Base-by-base conservation (phyloP, 2,797 vertebrate genomes). In the Fringilla coelebs region DNA sequence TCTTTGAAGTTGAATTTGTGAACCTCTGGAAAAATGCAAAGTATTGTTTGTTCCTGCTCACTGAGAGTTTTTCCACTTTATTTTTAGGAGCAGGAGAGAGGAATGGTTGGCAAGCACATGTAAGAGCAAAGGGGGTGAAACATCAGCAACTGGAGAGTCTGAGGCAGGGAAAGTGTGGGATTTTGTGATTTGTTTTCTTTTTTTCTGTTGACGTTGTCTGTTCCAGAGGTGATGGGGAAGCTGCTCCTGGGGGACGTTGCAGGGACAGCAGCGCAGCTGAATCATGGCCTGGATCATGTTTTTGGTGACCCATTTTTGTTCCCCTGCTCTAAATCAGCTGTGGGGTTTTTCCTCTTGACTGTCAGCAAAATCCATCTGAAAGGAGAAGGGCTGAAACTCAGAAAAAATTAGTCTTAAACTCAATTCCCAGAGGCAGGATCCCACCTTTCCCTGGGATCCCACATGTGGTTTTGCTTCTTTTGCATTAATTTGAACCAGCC, bases 71-170 rank as follows among this genome's bases (percentile, higher is more conserved):
- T 3, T 2, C 2, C 2, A 2, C 55, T 71, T 52, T 41, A 17
- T 38, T 76, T 92, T 86, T 41, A 72, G 55, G 40, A 36, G n/a
- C 24, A 38, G 17, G n/a, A n/a, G 34, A 32, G 48, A 11, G 66
- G 72, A 54, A 72, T 18, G 29, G 54, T 46, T 67, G 55, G 24
- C 18, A 20, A 29, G 11, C 0, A 58, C n/a, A 34, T 36, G n/a
- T 58, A 17, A 25, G n/a, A 52, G 62, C 7, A 13, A 52, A 83
- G 45, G 29, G 17, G 41, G 22, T 58, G 75, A 62, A 36, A 2
- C 11, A 3, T 3, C 10, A 36, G 62, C 13, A 25, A 13, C 0
- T 4, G 45, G 26, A 43, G 68, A 15, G 3, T 7, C 36, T 20
- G 24, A 26, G 61, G 38, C 1, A 10, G n/a, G 61, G 34, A 8